phyloP scores from a whole-genome alignment of 2,113 vertebrate genomes.

The Emydura subglobosa region DNA sequence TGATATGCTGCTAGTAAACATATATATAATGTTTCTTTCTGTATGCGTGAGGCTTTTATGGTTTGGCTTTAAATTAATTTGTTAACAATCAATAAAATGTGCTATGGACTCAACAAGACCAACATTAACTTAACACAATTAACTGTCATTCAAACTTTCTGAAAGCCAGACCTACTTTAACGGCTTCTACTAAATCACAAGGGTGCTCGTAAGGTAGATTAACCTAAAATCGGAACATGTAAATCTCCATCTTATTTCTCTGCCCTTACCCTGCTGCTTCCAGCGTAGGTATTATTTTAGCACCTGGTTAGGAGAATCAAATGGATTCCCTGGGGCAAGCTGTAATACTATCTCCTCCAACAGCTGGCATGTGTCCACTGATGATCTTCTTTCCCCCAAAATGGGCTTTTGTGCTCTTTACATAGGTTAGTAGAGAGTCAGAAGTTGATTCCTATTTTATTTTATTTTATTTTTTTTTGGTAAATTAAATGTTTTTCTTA shows the following conservation, averaged over 20 bases:
- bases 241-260: not conserved
- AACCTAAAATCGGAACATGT: not conserved
- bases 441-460: not conserved
- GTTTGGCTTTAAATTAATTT: slow-evolving; percentile 64
- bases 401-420: not conserved
- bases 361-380: not conserved
- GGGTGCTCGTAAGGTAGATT: not conserved
- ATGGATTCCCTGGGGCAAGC: not conserved
- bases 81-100: slow-evolving; percentile 44
- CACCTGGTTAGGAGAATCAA: not conserved
- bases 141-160: slow-evolving; percentile 54
- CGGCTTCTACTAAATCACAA: not conserved
- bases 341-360: not conserved
- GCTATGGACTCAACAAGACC: slow-evolving; percentile 16
- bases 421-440: not conserved
- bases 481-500: slow-evolving; percentile 30
- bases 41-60: slow-evolving; percentile 48
- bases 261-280: not conserved
- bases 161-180: slow-evolving; percentile 5
- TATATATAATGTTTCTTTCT: slow-evolving; percentile 59
- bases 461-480: not conserved
- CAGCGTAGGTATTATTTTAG: not conserved
- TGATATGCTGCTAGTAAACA: slow-evolving; percentile 32
- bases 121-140: slow-evolving; percentile 63
- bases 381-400: not conserved